Evolutionary conservation across 2,113 vertebrate genomes (phyloP).

Genomic region (Atlantisia rogersi): DNA sequence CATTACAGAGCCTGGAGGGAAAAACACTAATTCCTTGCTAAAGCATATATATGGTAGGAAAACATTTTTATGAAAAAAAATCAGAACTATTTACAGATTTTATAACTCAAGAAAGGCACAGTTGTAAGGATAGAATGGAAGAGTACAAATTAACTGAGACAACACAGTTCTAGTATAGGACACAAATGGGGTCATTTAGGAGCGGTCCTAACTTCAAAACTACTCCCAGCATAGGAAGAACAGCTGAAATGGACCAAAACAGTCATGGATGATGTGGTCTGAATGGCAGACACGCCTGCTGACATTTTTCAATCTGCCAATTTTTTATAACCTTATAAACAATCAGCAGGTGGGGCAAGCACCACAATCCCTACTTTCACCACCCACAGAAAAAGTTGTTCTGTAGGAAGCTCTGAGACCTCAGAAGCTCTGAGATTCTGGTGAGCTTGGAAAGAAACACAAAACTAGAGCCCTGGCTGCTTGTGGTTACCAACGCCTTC

Average conservation of each 20-base stretch:
- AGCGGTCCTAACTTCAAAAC: background rate
- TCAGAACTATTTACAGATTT: background rate
- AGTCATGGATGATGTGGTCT: constrained; percentile 1
- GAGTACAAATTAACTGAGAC: background rate
- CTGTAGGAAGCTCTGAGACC: background rate
- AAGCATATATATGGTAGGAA: background rate
- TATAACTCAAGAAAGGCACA: background rate
- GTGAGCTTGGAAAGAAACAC: background rate
- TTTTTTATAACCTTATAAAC: constrained; percentile 49
- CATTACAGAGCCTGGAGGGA: background rate
- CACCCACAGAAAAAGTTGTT: background rate
- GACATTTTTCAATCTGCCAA: constrained; percentile 45
- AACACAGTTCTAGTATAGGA: background rate
- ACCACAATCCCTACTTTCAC: constrained; percentile 14
- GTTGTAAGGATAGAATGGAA: background rate
- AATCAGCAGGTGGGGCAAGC: constrained; percentile 1
- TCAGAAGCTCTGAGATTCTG: background rate
- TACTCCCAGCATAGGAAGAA: background rate
- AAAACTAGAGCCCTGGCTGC: background rate
- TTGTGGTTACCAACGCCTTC: background rate
- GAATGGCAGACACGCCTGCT: background rate
- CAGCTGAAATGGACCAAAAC: background rate
- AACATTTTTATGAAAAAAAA: constrained; percentile 13
- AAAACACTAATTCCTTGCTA: background rate
- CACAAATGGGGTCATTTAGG: background rate